Percentiles rank a stretch among this genome's conserved stretches.
These are phyloP conservation scores for Lasioglossum baleicum DNA, from an alignment of 1,140 invertebrate genomes.

Conservation along the genomic window DNA sequence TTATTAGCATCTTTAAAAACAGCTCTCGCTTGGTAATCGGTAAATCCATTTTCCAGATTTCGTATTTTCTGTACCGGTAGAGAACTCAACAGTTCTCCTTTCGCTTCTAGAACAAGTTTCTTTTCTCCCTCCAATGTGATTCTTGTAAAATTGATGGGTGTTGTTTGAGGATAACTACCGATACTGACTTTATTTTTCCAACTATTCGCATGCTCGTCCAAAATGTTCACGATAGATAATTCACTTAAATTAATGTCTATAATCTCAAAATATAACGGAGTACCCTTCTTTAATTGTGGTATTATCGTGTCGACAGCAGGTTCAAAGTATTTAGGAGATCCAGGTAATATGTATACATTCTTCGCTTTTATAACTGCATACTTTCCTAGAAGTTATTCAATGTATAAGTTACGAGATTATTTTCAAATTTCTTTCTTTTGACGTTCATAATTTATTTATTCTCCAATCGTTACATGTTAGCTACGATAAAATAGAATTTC, in stretches of 20 bases:
- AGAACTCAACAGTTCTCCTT: slow-evolving; percentile 66
- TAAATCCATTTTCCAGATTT: slow-evolving; percentile 55
- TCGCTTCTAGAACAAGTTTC: slow-evolving; percentile 67
- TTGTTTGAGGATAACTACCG: slow-evolving; percentile 85
- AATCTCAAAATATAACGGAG: slow-evolving; percentile 48
- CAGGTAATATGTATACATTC: slow-evolving; percentile 87
- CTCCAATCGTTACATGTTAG: too few species aligned
- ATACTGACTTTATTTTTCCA: slow-evolving; percentile 82
- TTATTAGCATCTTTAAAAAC: slow-evolving; percentile 56
- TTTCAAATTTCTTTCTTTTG: too few species aligned
- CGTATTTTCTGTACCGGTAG: slow-evolving; percentile 51
- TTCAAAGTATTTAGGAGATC: slow-evolving; percentile 84
- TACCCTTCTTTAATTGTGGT: slow-evolving; percentile 42
- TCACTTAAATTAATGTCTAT: slow-evolving; percentile 81
- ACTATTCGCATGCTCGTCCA: slow-evolving; percentile 80
- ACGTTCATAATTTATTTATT: too few species aligned
- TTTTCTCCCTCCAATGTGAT: slow-evolving; percentile 79
- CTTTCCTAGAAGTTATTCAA: slow-evolving; percentile 60
- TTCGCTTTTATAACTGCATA: slow-evolving; percentile 83
- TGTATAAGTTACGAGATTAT: not conserved
- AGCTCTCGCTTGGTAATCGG: slow-evolving; percentile 40
- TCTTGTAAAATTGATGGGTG: slow-evolving; percentile 74
- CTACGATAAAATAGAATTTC: too few species aligned
- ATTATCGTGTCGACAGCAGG: slow-evolving; percentile 76
- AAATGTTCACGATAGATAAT: slow-evolving; percentile 79